Evolutionary conservation across 2,113 vertebrate genomes (phyloP).

Genomic region (Brachyistius frenatus): DNA sequence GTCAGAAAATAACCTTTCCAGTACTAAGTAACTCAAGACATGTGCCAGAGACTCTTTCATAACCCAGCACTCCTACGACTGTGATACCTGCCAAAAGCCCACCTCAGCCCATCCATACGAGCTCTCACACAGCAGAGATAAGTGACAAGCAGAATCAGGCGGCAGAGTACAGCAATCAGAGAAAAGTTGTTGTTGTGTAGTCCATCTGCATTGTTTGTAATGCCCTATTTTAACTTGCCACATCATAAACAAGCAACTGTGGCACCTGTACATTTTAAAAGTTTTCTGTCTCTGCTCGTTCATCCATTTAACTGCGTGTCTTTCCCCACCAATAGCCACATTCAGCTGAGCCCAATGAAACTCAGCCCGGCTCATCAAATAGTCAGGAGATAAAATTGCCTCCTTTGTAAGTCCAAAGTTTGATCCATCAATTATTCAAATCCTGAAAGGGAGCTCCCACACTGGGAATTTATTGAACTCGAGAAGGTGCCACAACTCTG

Average conservation of each 20-base stretch:
- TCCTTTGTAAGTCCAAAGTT: conserved; percentile 78
- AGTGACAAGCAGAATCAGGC: conserved; percentile 17
- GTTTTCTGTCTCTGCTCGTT: conserved; percentile 40
- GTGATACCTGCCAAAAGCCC: conserved; percentile 56
- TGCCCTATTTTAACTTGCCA: conserved; percentile 1
- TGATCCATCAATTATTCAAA: conserved; percentile 83
- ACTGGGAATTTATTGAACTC: conserved; percentile 70
- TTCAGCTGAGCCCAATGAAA: conserved; percentile 70
- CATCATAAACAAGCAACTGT: neutral
- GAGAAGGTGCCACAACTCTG: conserved; percentile 74
- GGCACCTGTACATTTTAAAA: conserved; percentile 46
- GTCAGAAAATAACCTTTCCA: conserved; percentile 51
- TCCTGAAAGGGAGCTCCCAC: conserved; percentile 76
- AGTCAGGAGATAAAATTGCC: conserved; percentile 83
- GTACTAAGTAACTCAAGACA: conserved; percentile 60
- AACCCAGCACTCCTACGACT: conserved; percentile 55
- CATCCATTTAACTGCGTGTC: conserved; percentile 53
- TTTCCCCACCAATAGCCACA: conserved; percentile 57
- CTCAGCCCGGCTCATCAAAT: conserved; percentile 76
- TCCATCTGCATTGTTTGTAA: neutral
- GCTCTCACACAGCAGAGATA: conserved; percentile 41
- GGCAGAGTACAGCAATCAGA: neutral
- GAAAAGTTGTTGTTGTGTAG: conserved; percentile 8
- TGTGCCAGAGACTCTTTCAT: conserved; percentile 71
- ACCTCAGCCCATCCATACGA: conserved; percentile 52